phyloP scores from a whole-genome alignment of 2,113 vertebrate species.

The Hippocampus zosterae region DNA sequence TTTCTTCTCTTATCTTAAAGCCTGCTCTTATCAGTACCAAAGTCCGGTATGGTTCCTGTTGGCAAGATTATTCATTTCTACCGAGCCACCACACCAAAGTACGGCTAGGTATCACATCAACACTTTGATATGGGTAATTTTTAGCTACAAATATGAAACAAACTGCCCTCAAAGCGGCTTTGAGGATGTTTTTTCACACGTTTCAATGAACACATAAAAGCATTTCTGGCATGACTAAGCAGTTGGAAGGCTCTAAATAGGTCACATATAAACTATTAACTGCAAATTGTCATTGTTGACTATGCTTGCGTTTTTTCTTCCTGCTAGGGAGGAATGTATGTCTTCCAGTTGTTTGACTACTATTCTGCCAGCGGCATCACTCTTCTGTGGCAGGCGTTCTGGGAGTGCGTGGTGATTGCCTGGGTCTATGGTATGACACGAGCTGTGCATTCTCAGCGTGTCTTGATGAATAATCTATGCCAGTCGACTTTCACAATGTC shows the following conservation, averaged over 20 bases:
- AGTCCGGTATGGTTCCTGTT: not conserved
- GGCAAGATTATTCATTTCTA: not conserved
- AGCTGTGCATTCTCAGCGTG: not conserved
- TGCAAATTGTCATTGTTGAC: slow-evolving; percentile 11
- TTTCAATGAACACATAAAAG: not conserved
- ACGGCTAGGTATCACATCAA: not conserved
- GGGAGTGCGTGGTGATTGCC: slow-evolving; percentile 95
- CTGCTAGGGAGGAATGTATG: slow-evolving; percentile 90
- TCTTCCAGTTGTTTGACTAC: slow-evolving; percentile 97
- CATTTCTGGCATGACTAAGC: not conserved
- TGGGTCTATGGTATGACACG: slow-evolving; percentile 91
- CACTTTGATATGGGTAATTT: not conserved
- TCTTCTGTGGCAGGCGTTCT: slow-evolving; percentile 97
- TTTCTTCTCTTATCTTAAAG: no score
- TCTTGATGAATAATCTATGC: not conserved
- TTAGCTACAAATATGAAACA: not conserved
- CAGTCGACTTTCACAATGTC: not conserved
- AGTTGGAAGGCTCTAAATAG: slow-evolving; percentile 17
- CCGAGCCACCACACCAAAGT: not conserved
- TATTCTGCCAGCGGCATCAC: slow-evolving; percentile 97
- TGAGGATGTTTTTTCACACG: not conserved
- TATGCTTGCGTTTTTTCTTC: slow-evolving; percentile 21
- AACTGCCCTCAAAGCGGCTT: not conserved
- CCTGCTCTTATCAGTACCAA: not conserved
- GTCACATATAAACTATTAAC: slow-evolving; percentile 45